Evolutionary conservation across 2,888 invertebrate genomes (phyloP).

Genomic region (Fissipunctia ypsillon): DNA sequence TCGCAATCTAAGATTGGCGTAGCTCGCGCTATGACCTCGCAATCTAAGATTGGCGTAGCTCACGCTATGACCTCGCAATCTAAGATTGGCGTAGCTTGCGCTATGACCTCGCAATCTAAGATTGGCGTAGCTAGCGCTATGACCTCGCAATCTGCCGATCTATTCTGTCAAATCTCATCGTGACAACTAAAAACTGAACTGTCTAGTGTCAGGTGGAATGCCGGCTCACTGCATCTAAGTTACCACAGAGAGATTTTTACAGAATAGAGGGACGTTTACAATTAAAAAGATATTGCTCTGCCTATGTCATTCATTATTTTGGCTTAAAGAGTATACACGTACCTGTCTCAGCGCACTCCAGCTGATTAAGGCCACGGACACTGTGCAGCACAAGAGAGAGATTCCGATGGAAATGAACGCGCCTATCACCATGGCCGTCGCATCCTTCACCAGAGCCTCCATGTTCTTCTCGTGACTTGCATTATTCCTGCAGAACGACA

Average conservation of each 20-base stretch:
- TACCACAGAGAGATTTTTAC: not conserved
- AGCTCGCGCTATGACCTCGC: no score
- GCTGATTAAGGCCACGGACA: slow-evolving; percentile 89
- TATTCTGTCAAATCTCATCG: not conserved
- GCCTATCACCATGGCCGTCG: slow-evolving; percentile 87
- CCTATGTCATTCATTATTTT: not conserved
- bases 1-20: no score
- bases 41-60: no score
- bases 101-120: no score
- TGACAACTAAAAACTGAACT: not conserved
- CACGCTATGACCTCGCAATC: no score
- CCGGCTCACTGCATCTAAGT: not conserved
- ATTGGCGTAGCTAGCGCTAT: no score
- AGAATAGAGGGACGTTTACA: not conserved
- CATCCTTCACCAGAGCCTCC: slow-evolving; percentile 88
- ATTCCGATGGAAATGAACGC: slow-evolving; percentile 76
- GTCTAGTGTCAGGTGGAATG: not conserved
- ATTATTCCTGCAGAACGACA: slow-evolving; percentile 78
- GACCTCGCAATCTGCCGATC: not conserved
- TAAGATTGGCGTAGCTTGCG: no score
- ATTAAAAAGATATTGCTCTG: not conserved
- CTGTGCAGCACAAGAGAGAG: slow-evolving; percentile 76
- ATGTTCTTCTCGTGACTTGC: slow-evolving; percentile 85
- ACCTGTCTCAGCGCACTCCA: slow-evolving; percentile 90
- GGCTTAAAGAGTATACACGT: not conserved